Base-by-base conservation (phyloP, 2,797 vertebrate species). In the Scomberomorus guttatus region DNA sequence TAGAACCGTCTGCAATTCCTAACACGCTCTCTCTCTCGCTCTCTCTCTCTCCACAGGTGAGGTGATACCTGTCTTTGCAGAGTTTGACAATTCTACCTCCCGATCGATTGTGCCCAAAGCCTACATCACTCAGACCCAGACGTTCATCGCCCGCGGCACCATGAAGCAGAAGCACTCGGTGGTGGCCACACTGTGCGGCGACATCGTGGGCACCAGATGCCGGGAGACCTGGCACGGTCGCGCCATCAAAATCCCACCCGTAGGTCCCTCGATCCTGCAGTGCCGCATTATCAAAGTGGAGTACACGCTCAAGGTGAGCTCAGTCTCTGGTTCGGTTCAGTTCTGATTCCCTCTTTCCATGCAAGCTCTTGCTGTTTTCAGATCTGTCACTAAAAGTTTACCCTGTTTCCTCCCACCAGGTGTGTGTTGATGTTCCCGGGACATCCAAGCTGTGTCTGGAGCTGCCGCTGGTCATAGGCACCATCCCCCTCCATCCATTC, bases 221-320 rank as follows among this genome's bases (percentile, higher is more conserved):
- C 79, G 97, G 9, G 97, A 95, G 17, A 96, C 95, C 15, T 99
- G 98, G 98, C 98, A 98, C 0, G 98, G 98, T 0, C 95, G 97
- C 0, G 96, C 97, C 0, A 96, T 99, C 71, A 98, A 96, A 88
- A 98, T 99, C 92, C 98, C 98, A 0, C 98, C 98, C 0, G 96
- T 99, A 57, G 97, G 97, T 0, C 98, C 98, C 0, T 99, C 98
- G 72, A 97, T 99, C 90, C 93, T 98, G 18, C 97, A 97, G 90
- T 99, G 98, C 82, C 97, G 97, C 17, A 96, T 99, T 89, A 96
- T 99, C 80, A 97, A 96, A 55, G 98, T 99, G 85, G 97, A 98
- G 82, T 99, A 99, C 44, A 90, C 93, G 57, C 96, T 99, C 44
- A 97, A 96, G 97, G 98, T 99, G 90, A 93, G 94, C 63, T 46